Base-by-base conservation (phyloP, 2,888 invertebrate genomes). In the Poecilobothrus nobilitatus region DNA sequence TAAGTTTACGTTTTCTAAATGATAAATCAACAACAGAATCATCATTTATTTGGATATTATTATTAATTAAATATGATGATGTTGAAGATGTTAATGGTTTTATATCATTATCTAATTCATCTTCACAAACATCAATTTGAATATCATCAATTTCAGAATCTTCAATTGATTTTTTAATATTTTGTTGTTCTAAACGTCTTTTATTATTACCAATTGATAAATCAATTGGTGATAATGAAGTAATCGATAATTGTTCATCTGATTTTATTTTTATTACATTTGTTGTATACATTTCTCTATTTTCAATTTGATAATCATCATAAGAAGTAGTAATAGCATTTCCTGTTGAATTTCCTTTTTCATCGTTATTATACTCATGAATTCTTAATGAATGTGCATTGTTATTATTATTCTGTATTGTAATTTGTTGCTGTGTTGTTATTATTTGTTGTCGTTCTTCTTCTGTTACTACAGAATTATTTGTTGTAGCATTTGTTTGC, bases 191-290 rank as follows among this genome's bases (percentile, higher is more conserved):
- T 15, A 12, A 9, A 3, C 9, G 15, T 12, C 18, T 9, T 18
- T 15, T 7, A 34, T 65, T 65, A 34, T 65, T 33, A 15, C 78
- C 77, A 44, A 81, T 72, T 20, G 81, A 81, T 33, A 81, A 72
- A 73, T 81, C 81, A 74, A 81, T 81, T 71, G 81, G 81, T 37
- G 75, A 63, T 12, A 67, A 70, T 71, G 67, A 70, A 72, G 37
- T 70, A 71, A 65, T 71, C 71, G 68, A 70, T 70, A 62, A 70
- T 71, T 70, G 63, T 63, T 21, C 8, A 21, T 53, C 53, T 53
- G 15, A 53, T 53, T 53, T 53, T 53, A 18, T 5, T 37, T 62
- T 62, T 22, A 8, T 8, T 62, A 9, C 8, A 8, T 6, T 63
- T 63, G 27, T 27, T 63, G 18, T 63, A 27, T 27, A 15, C 7